Evolutionary conservation across 2,888 invertebrate species (phyloP).

Genomic region (Phasia obesa): DNA sequence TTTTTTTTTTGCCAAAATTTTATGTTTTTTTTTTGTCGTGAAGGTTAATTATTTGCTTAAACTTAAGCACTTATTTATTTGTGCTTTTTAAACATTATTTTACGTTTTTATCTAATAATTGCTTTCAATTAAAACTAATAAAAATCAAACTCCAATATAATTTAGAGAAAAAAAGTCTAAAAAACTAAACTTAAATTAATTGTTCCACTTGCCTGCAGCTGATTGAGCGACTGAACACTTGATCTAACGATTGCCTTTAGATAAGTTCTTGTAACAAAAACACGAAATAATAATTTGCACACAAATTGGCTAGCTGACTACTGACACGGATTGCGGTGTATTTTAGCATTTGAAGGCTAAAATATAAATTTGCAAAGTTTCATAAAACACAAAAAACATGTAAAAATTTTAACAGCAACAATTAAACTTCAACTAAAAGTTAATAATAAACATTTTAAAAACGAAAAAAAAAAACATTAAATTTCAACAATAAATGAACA

Average conservation of each 20-base stretch:
- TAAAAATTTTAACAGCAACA: slow-evolving; percentile 34
- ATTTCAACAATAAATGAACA: slow-evolving; percentile 25
- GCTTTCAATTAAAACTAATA: slow-evolving; percentile 25
- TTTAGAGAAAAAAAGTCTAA: not conserved
- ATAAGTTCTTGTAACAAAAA: slow-evolving; percentile 46
- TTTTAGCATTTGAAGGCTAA: slow-evolving; percentile 50
- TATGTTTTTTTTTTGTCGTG: too few species aligned
- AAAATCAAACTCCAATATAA: not conserved
- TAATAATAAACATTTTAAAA: slow-evolving; percentile 33
- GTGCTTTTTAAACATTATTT: too few species aligned
- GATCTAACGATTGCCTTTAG: slow-evolving; percentile 29
- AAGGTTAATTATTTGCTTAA: too few species aligned
- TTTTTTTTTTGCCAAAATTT: too few species aligned
- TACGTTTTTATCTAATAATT: not conserved
- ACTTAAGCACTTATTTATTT: too few species aligned
- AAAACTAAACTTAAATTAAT: slow-evolving; percentile 15
- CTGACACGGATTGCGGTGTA: slow-evolving; percentile 26
- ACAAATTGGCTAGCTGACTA: slow-evolving; percentile 26
- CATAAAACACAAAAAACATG: slow-evolving; percentile 21
- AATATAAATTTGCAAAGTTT: slow-evolving; percentile 36
- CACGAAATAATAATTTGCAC: slow-evolving; percentile 1
- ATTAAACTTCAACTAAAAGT: slow-evolving; percentile 56
- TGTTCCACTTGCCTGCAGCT: slow-evolving; percentile 26
- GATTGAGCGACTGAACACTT: slow-evolving; percentile 28
- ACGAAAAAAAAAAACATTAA: not conserved